These are phyloP conservation scores for Rhizomys pruinosus DNA, from an alignment of 2,113 vertebrate species.

Conservation along the genomic window DNA sequence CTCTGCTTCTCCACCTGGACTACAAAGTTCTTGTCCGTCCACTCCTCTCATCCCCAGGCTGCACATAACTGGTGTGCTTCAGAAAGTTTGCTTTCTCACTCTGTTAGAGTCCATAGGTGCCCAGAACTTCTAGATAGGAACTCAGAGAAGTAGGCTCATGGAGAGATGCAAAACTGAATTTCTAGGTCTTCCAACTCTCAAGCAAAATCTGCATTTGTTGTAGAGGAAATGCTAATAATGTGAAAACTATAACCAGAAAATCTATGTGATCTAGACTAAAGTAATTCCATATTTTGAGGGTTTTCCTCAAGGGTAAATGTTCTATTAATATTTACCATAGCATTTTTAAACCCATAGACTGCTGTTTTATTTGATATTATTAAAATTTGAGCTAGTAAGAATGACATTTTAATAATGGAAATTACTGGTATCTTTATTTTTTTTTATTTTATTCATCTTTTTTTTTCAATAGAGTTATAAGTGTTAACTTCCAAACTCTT, in stretches of 20 bases:
- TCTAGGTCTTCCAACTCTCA: background rate
- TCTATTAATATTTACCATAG: background rate
- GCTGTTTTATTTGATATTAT: background rate
- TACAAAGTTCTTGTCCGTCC: background rate
- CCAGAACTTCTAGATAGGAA: background rate
- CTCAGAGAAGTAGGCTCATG: background rate
- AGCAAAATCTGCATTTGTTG: background rate
- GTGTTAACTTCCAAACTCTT: no score
- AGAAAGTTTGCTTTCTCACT: background rate
- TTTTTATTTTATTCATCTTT: background rate
- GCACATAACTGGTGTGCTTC: background rate
- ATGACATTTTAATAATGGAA: background rate
- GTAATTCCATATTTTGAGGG: background rate
- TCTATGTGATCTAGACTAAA: background rate
- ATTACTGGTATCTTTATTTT: background rate
- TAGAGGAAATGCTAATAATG: background rate
- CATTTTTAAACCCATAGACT: background rate
- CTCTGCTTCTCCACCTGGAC: background rate
- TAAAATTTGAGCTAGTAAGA: background rate
- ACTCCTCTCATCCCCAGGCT: background rate
- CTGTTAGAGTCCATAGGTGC: background rate
- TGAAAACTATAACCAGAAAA: background rate
- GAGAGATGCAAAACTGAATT: no score
- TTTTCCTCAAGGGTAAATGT: background rate
- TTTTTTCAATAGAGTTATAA: no score